Percentiles rank a stretch among this genome's conserved stretches.
These are phyloP conservation scores for Pseudococcus viburni DNA, from an alignment of 2,888 invertebrate genomes.

Conservation along the genomic window DNA sequence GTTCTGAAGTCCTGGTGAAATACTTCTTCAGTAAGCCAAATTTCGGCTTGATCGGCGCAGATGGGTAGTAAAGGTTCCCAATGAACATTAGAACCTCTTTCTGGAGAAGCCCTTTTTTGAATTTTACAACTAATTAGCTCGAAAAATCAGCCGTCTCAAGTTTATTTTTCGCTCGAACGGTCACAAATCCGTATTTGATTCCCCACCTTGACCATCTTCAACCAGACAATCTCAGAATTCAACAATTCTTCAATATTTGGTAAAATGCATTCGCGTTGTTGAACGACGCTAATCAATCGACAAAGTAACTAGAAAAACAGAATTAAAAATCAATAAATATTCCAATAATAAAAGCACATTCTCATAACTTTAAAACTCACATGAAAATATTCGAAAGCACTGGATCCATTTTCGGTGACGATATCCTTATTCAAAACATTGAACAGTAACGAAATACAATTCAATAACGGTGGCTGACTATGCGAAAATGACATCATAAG, in stretches of 20 bases:
- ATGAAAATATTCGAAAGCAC: conserved; percentile 85
- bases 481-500: conserved; percentile 73
- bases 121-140: too few species aligned
- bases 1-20: too few species aligned
- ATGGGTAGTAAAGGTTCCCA: too few species aligned
- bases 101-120: too few species aligned
- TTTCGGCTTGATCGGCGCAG: too few species aligned
- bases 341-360: background rate
- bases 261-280: conserved; percentile 79
- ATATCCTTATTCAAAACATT: conserved; percentile 78
- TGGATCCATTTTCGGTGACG: conserved; percentile 79
- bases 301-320: conserved; percentile 76
- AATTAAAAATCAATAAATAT: conserved; percentile 60
- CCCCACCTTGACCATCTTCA: conserved; percentile 74
- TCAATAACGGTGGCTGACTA: conserved; percentile 74
- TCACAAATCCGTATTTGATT: background rate
- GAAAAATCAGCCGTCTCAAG: too few species aligned
- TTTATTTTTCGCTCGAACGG: too few species aligned
- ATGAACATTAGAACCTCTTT: too few species aligned
- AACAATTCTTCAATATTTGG: conserved; percentile 81
- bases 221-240: conserved; percentile 84
- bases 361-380: conserved; percentile 70
- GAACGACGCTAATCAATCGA: conserved; percentile 79
- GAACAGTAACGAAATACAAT: conserved; percentile 79
- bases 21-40: too few species aligned